phyloP scores from a whole-genome alignment of 2,113 vertebrate genomes.

The Anguilla rostrata region DNA sequence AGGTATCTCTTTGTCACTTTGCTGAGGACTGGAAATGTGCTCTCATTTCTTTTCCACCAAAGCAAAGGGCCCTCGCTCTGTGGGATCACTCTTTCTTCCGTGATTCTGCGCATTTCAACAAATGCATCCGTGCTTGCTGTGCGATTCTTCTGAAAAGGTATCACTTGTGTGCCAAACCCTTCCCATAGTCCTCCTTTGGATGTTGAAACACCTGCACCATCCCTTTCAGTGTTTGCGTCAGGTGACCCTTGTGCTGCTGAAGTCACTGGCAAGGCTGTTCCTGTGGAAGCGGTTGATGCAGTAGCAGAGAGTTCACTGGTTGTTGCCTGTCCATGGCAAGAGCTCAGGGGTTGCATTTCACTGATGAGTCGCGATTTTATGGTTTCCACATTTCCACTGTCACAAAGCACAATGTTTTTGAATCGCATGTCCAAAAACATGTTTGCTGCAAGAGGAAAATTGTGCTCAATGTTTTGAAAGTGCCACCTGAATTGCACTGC shows the following conservation, averaged over 20 bases:
- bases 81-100: constrained; percentile 1
- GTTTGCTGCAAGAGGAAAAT: neutral
- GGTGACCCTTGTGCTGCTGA: neutral
- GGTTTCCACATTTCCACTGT: neutral
- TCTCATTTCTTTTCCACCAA: neutral
- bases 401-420: neutral
- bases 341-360: neutral
- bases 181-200: neutral
- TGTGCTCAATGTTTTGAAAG: neutral
- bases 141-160: constrained; percentile 6
- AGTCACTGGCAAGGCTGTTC: neutral
- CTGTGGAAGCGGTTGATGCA: neutral
- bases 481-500: neutral
- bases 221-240: neutral
- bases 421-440: neutral
- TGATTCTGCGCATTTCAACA: neutral
- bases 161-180: neutral
- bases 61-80: neutral
- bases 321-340: neutral
- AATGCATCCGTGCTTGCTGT: neutral
- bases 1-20: constrained; percentile 3
- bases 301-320: neutral
- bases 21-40: neutral
- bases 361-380: neutral
- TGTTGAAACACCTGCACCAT: neutral